Percentiles rank a stretch among this genome's conserved stretches.
Conservation (phyloP, 2,888 invertebrate species). For the Candidula unifasciata region DNA sequence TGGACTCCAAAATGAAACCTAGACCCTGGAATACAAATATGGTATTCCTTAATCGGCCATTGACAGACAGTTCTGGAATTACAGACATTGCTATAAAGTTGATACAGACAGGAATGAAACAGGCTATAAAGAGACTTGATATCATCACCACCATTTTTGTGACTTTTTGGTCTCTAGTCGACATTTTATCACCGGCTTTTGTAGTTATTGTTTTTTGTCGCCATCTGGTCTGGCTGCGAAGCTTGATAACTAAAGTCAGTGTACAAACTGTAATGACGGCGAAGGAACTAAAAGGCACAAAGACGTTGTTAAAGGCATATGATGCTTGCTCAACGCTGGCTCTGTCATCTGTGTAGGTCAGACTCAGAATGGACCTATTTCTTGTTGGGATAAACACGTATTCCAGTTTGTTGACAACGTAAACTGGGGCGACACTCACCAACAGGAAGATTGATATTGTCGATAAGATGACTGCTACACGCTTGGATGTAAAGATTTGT, state of each 20-base stretch:
- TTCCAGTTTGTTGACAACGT: neutral
- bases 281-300: neutral
- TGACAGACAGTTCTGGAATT: conserved; percentile 5
- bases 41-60: conserved; percentile 4
- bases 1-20: conserved; percentile 14
- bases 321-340: neutral
- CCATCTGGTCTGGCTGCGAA: neutral
- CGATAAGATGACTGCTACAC: neutral
- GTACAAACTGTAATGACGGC: neutral
- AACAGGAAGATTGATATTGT: neutral
- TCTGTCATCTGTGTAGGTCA: neutral
- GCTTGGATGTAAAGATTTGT: neutral
- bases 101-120: conserved; percentile 13
- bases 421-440: neutral
- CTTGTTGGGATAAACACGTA: neutral
- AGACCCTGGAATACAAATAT: neutral
- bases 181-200: neutral
- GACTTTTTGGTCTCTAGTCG: neutral
- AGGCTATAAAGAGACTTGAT: neutral
- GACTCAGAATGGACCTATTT: neutral
- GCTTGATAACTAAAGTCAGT: neutral
- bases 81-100: conserved; percentile 24
- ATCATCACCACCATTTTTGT: conserved; percentile 18
- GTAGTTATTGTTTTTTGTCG: neutral
- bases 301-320: neutral